Conservation (phyloP, 1,140 invertebrate species). For the Dinoponera quadriceps region DNA sequence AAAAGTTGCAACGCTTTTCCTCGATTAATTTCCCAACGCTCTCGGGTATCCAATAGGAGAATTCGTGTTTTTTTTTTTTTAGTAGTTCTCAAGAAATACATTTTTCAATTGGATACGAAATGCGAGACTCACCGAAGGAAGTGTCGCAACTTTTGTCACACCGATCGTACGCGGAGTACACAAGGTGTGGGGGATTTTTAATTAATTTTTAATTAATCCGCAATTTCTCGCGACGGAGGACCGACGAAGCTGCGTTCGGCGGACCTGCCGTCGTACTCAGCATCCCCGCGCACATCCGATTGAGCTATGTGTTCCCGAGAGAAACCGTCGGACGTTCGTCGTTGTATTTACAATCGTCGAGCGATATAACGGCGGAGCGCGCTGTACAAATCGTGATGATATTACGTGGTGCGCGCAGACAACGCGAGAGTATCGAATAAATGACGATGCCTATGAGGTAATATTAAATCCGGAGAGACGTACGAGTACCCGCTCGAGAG, state of each 20-base stretch:
- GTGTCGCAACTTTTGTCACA: too few relatives aligned
- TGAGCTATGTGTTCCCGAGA: slow-evolving; percentile 46
- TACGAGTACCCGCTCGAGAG: slow-evolving; percentile 4
- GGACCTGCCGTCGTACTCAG: neutral
- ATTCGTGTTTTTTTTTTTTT: too few relatives aligned
- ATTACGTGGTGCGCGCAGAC: slow-evolving; percentile 32
- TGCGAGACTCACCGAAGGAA: too few relatives aligned
- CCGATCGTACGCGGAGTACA: too few relatives aligned
- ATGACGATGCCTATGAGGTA: neutral
- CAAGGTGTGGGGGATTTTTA: too few relatives aligned
- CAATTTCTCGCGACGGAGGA: neutral
- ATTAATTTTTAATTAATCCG: too few relatives aligned
- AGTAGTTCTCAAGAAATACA: too few relatives aligned
- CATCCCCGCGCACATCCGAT: slow-evolving; percentile 25
- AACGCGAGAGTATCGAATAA: slow-evolving; percentile 28
- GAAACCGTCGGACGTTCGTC: slow-evolving; percentile 50
- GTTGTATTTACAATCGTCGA: slow-evolving; percentile 56
- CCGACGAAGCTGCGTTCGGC: too few relatives aligned
- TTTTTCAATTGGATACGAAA: too few relatives aligned
- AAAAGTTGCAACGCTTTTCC: too few relatives aligned
- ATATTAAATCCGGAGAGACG: slow-evolving; percentile 18
- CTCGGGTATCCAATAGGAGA: too few relatives aligned
- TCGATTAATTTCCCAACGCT: too few relatives aligned
- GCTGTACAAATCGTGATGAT: slow-evolving; percentile 29
- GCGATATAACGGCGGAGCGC: slow-evolving; percentile 32